Conservation (phyloP, 2,888 invertebrate species). For the Hypercompe scribonia region DNA sequence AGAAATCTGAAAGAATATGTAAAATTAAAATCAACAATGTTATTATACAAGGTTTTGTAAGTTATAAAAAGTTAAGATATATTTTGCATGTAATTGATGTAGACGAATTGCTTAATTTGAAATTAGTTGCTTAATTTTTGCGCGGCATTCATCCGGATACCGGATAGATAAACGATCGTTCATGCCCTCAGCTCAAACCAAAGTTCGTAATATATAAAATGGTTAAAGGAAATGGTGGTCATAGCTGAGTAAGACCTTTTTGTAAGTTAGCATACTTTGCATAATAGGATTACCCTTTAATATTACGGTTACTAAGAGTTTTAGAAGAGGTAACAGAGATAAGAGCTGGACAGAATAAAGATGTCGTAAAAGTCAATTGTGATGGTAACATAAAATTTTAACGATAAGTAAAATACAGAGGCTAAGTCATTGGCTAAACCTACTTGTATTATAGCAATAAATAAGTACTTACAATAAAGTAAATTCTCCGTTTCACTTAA, state of each 20-base stretch:
- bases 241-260: slow-evolving; percentile 40
- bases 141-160: background rate
- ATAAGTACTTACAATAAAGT: background rate
- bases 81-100: background rate
- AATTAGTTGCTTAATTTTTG: background rate
- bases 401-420: slow-evolving; percentile 8
- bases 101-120: background rate
- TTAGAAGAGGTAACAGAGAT: slow-evolving; percentile 25
- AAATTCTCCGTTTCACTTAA: background rate
- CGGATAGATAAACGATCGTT: background rate
- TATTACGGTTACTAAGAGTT: slow-evolving; percentile 23
- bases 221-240: slow-evolving; percentile 38
- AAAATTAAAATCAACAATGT: background rate
- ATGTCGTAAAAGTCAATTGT: slow-evolving; percentile 15
- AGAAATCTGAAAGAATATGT: too few species aligned
- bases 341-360: slow-evolving; percentile 22
- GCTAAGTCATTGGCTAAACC: background rate
- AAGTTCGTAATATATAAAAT: slow-evolving; percentile 42
- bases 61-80: background rate
- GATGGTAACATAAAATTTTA: slow-evolving; percentile 8
- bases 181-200: background rate
- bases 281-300: slow-evolving; percentile 39
- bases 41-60: background rate
- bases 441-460: background rate
- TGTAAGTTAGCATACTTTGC: slow-evolving; percentile 42